Evolutionary conservation across 2,113 vertebrate species (phyloP).

Genomic region (Anolis sagrei): DNA sequence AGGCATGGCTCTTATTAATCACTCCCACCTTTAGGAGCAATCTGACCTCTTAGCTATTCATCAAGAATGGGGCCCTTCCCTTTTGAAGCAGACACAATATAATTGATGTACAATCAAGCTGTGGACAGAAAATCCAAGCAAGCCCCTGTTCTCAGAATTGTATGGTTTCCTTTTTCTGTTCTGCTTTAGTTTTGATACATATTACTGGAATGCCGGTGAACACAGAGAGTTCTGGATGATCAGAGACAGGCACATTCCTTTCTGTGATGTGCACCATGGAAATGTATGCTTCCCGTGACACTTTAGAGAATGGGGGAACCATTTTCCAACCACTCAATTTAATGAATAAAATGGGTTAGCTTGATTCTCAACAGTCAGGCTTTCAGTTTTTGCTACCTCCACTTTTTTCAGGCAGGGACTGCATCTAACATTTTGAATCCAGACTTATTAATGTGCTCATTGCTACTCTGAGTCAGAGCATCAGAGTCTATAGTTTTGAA

Average conservation of each 20-base stretch:
- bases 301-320: background rate
- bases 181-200: background rate
- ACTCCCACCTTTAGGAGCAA: constrained; percentile 88
- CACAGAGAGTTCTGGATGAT: background rate
- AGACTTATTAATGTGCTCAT: background rate
- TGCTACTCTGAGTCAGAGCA: background rate
- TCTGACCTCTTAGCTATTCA: constrained; percentile 84
- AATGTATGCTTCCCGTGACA: background rate
- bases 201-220: background rate
- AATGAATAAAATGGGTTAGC: background rate
- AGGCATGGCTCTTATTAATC: constrained; percentile 88
- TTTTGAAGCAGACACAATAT: constrained; percentile 68
- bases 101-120: constrained; percentile 60
- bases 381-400: background rate
- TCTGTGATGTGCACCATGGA: background rate
- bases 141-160: constrained; percentile 43
- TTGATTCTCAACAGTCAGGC: background rate
- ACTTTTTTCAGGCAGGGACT: background rate
- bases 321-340: background rate
- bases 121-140: constrained; percentile 36
- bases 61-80: constrained; percentile 80
- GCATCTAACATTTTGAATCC: background rate
- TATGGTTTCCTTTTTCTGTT: constrained; percentile 44
- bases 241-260: background rate
- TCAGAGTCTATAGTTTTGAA: background rate